Evolutionary conservation across 1,140 invertebrate genomes (phyloP).

Genomic region (Pogonomyrmex californicus): DNA sequence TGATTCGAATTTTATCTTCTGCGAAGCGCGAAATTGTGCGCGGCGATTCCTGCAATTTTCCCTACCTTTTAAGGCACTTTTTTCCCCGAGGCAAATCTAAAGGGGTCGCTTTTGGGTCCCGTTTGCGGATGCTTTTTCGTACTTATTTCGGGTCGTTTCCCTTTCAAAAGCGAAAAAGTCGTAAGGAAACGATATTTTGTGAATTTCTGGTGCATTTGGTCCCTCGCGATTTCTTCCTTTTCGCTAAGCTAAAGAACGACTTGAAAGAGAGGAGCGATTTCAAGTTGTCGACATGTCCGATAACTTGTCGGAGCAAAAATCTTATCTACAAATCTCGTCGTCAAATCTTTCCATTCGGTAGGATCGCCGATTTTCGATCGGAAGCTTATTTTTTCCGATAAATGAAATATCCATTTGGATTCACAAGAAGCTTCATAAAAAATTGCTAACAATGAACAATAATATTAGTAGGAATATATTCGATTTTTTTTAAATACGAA

Average conservation of each 20-base stretch:
- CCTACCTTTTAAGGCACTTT: neutral
- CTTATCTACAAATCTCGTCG: constrained; percentile 28
- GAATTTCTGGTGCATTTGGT: constrained; percentile 45
- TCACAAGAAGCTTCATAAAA: neutral
- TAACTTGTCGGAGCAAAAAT: constrained; percentile 45
- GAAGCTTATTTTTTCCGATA: neutral
- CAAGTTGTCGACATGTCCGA: constrained; percentile 37
- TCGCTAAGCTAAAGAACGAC: constrained; percentile 28
- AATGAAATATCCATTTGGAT: neutral
- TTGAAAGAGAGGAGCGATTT: constrained; percentile 45
- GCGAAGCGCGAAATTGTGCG: constrained; percentile 9
- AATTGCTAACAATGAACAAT: neutral
- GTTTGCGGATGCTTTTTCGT: constrained; percentile 17
- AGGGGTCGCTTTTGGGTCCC: neutral
- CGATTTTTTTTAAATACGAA: neutral
- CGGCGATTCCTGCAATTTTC: neutral
- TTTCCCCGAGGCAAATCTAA: neutral
- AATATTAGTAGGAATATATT: neutral
- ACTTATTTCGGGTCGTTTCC: constrained; percentile 33
- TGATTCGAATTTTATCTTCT: constrained; percentile 25
- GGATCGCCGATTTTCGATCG: constrained; percentile 6
- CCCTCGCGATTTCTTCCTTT: constrained; percentile 29
- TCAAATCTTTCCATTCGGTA: neutral
- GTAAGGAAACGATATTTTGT: constrained; percentile 43
- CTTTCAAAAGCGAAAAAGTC: constrained; percentile 28